These are phyloP conservation scores for Scaptomyza caliginosa DNA, from an alignment of 2,888 invertebrate species.

Conservation along the genomic window DNA sequence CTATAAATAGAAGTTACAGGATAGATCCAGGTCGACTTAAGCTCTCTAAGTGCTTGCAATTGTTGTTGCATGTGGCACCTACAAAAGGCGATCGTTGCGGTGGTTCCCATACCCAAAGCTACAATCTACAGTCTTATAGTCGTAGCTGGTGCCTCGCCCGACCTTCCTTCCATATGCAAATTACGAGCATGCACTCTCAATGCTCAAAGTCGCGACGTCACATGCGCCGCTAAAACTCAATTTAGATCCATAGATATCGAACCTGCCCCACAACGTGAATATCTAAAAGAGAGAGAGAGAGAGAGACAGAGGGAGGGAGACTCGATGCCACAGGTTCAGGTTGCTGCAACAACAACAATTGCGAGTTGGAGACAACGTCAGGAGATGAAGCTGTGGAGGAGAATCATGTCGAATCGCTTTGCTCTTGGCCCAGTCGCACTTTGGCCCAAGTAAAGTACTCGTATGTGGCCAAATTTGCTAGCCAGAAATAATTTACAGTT, in stretches of 20 bases:
- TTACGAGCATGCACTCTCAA: constrained; percentile 62
- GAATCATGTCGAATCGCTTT: constrained; percentile 33
- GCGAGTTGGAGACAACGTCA: constrained; percentile 33
- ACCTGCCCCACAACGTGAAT: constrained; percentile 56
- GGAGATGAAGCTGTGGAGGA: background rate
- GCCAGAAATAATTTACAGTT: constrained; percentile 42
- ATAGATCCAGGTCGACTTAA: background rate
- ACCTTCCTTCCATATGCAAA: constrained; percentile 78
- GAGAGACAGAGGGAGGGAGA: constrained; percentile 39
- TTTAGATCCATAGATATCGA: constrained; percentile 71
- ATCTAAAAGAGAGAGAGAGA: constrained; percentile 21
- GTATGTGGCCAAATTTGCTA: constrained; percentile 39
- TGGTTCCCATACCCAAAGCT: constrained; percentile 68
- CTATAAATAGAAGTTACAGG: background rate
- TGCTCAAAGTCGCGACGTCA: constrained; percentile 50
- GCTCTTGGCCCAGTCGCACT: constrained; percentile 29
- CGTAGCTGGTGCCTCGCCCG: constrained; percentile 43
- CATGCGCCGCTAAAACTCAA: constrained; percentile 80
- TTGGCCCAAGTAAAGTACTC: background rate
- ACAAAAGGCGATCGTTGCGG: constrained; percentile 67
- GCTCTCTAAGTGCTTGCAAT: background rate
- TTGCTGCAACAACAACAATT: constrained; percentile 32
- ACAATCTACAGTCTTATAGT: background rate
- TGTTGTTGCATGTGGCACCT: constrained; percentile 63
- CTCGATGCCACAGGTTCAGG: constrained; percentile 55